A percentile compares a stretch with the other conserved stretches of the same genome.
Evolutionary conservation across 2,888 invertebrate genomes (phyloP).

Genomic region (Conomelus anceps): DNA sequence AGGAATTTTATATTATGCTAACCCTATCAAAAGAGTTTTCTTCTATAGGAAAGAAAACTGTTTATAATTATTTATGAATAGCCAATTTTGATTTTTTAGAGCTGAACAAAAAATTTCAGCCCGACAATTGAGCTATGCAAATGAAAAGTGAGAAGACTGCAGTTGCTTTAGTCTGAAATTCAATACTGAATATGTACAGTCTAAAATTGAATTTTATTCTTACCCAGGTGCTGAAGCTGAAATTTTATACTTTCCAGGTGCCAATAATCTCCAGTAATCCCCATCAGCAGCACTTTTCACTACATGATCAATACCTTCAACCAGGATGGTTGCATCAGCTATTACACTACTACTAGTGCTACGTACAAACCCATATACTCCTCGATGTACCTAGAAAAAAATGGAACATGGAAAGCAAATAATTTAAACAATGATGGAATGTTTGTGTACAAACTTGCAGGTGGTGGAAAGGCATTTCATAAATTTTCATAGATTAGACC

Average conservation of each 20-base stretch:
- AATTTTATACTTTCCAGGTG: slow-evolving; percentile 78
- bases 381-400: slow-evolving; percentile 66
- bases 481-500: too few relatives aligned
- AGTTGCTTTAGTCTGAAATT: too few relatives aligned
- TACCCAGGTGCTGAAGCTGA: slow-evolving; percentile 65
- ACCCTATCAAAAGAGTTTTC: too few relatives aligned
- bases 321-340: slow-evolving; percentile 62
- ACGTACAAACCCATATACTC: slow-evolving; percentile 75
- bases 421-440: background rate
- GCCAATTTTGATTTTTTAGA: too few relatives aligned
- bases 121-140: too few relatives aligned
- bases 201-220: slow-evolving; percentile 31
- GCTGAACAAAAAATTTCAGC: too few relatives aligned
- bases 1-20: too few relatives aligned
- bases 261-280: slow-evolving; percentile 86
- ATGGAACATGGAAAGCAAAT: background rate
- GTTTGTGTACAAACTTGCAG: too few relatives aligned
- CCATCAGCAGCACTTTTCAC: slow-evolving; percentile 64
- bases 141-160: too few relatives aligned
- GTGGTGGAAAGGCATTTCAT: too few relatives aligned
- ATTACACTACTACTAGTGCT: slow-evolving; percentile 73
- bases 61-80: too few relatives aligned
- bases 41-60: too few relatives aligned
- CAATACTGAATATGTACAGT: background rate
- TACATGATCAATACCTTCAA: slow-evolving; percentile 67